phyloP scores from a whole-genome alignment of 2,113 vertebrate species.

The Ptyas mucosa region DNA sequence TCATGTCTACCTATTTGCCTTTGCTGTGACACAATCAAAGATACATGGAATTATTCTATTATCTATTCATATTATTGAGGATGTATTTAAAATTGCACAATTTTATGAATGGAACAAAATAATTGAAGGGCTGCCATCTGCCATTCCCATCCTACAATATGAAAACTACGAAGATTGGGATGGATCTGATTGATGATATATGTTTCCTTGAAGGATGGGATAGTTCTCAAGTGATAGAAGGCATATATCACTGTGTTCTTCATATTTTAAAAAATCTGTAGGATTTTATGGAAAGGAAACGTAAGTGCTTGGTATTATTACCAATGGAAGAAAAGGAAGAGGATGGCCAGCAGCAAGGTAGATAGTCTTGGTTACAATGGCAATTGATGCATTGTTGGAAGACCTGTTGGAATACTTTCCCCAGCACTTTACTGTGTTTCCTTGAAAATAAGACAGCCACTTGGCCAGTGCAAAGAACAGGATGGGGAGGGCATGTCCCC shows the following conservation, averaged over 20 bases:
- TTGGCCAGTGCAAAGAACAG: too few relatives aligned
- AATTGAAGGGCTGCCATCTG: background rate
- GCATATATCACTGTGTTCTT: background rate
- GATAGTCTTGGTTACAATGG: background rate
- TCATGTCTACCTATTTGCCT: background rate
- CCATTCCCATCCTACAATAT: background rate
- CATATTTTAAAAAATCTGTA: background rate
- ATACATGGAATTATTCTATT: background rate
- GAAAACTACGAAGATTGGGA: background rate
- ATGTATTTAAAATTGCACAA: background rate
- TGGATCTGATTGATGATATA: background rate
- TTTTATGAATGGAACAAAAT: background rate
- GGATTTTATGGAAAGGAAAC: background rate
- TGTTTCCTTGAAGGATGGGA: background rate
- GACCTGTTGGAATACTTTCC: background rate
- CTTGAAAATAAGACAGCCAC: too few relatives aligned
- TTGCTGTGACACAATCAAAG: background rate
- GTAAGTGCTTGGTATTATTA: background rate
- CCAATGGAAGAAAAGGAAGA: background rate
- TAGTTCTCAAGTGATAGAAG: background rate
- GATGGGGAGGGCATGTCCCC: too few relatives aligned
- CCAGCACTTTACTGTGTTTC: background rate
- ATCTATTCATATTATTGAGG: background rate
- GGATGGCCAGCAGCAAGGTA: background rate
- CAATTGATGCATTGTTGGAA: background rate